Evolutionary conservation across 2,888 invertebrate genomes (phyloP).

Genomic region (Chrysolina oricalcia): DNA sequence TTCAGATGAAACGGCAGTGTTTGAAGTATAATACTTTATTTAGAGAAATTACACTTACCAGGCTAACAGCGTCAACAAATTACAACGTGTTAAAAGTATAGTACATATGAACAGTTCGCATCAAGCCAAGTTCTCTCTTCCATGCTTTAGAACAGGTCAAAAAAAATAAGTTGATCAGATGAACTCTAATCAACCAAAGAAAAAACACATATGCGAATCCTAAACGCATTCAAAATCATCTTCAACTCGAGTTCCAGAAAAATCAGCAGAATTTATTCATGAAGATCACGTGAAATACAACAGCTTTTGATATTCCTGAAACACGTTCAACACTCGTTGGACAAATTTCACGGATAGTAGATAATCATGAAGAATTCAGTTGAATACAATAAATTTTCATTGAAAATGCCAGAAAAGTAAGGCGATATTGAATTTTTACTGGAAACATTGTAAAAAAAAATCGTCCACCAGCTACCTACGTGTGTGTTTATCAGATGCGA

Average conservation of each 20-base stretch:
- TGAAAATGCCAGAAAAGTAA: too few relatives aligned
- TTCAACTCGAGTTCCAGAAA: background rate
- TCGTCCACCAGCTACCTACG: background rate
- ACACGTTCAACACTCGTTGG: too few relatives aligned
- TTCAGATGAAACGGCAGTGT: background rate
- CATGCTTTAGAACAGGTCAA: slow-evolving; percentile 33
- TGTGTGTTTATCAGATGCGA: background rate
- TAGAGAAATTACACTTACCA: slow-evolving; percentile 66
- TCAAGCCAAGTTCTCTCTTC: slow-evolving; percentile 57
- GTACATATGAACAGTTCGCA: slow-evolving; percentile 65
- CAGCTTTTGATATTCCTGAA: too few relatives aligned
- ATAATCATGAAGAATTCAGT: too few relatives aligned
- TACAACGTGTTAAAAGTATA: slow-evolving; percentile 64
- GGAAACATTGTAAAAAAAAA: too few relatives aligned
- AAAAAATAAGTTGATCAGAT: slow-evolving; percentile 24
- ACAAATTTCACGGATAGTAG: too few relatives aligned
- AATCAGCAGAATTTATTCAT: too few relatives aligned
- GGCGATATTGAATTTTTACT: too few relatives aligned
- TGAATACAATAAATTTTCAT: too few relatives aligned
- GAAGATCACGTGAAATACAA: too few relatives aligned
- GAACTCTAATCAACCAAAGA: background rate
- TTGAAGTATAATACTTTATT: slow-evolving; percentile 48
- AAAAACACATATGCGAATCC: background rate
- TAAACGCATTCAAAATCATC: background rate
- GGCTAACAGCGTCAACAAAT: slow-evolving; percentile 64